Percentiles rank a stretch among this genome's conserved stretches.
Evolutionary conservation across 37 sponge, comb jelly and placozoan genomes (phyloP).

Genomic region (Ianthella basta): DNA sequence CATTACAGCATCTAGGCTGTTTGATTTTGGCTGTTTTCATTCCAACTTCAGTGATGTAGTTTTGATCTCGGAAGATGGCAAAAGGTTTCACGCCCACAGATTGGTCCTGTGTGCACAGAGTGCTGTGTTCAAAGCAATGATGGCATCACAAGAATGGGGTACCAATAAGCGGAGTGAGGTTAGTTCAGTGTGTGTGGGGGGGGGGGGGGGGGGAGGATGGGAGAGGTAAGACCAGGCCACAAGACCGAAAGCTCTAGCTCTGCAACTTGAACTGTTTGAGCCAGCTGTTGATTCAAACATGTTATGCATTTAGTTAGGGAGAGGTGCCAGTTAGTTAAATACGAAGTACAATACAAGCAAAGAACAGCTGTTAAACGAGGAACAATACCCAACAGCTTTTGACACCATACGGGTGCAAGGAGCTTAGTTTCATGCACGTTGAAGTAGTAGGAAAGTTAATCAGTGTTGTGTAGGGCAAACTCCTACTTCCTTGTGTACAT

Average conservation of each 20-base stretch:
- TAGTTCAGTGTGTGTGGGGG: too few relatives aligned
- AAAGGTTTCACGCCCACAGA: constrained; percentile 74
- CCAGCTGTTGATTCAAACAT: background rate
- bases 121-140: constrained; percentile 76
- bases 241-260: background rate
- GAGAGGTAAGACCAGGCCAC: background rate
- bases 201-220: background rate
- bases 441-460: too few relatives aligned
- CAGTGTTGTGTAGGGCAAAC: too few relatives aligned
- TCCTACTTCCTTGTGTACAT: too few relatives aligned
- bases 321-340: background rate
- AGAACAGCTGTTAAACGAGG: too few relatives aligned
- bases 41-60: constrained; percentile 67
- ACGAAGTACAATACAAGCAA: too few relatives aligned
- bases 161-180: constrained; percentile 62
- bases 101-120: constrained; percentile 87
- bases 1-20: too few relatives aligned
- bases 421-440: too few relatives aligned
- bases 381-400: too few relatives aligned
- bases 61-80: constrained; percentile 62
- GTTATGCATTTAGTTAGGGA: background rate
- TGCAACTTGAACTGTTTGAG: background rate
- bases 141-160: constrained; percentile 79
- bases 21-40: background rate
- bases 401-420: too few relatives aligned